These are phyloP conservation scores for Mayetiola destructor DNA, from an alignment of 2,888 invertebrate species.

Conservation along the genomic window DNA sequence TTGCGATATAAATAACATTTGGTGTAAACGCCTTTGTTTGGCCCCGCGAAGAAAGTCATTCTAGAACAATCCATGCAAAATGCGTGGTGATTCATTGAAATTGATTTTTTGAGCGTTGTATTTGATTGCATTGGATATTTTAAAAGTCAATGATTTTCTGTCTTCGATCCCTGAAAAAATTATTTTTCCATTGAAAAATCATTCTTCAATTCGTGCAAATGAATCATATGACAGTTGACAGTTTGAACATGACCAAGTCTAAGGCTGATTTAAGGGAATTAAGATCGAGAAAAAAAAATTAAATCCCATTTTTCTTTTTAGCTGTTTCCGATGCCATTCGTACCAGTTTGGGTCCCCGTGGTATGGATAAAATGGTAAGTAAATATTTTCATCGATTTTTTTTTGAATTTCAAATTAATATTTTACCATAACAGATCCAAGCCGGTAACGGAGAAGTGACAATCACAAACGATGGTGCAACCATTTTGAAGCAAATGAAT, in stretches of 20 bases:
- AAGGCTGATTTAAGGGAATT: too few relatives aligned
- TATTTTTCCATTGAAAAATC: too few relatives aligned
- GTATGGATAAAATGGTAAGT: slow-evolving; percentile 98
- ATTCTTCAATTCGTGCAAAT: slow-evolving; percentile 1
- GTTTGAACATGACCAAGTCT: too few relatives aligned
- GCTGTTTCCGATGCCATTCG: slow-evolving; percentile 98
- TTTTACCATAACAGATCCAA: slow-evolving; percentile 57
- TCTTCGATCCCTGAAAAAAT: too few relatives aligned
- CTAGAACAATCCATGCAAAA: not conserved
- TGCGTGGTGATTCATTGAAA: not conserved
- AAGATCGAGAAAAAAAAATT: too few relatives aligned
- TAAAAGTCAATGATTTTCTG: too few relatives aligned
- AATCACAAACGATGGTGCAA: slow-evolving; percentile 99
- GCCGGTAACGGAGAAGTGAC: slow-evolving; percentile 94
- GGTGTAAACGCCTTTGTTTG: not conserved
- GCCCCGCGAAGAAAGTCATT: not conserved
- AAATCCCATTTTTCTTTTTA: slow-evolving; percentile 36
- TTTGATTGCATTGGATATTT: not conserved
- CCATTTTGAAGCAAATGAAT: slow-evolving; percentile 97
- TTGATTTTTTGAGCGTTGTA: not conserved
- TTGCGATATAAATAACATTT: not conserved
- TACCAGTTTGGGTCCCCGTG: slow-evolving; percentile 94
- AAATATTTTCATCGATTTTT: not conserved
- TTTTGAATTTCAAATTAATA: not conserved
- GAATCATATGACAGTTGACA: slow-evolving; percentile 9